Evolutionary conservation across 2,113 vertebrate genomes (phyloP), one percentile per base, ranked within the genome.

Genomic region (Centropristis striata): DNA sequence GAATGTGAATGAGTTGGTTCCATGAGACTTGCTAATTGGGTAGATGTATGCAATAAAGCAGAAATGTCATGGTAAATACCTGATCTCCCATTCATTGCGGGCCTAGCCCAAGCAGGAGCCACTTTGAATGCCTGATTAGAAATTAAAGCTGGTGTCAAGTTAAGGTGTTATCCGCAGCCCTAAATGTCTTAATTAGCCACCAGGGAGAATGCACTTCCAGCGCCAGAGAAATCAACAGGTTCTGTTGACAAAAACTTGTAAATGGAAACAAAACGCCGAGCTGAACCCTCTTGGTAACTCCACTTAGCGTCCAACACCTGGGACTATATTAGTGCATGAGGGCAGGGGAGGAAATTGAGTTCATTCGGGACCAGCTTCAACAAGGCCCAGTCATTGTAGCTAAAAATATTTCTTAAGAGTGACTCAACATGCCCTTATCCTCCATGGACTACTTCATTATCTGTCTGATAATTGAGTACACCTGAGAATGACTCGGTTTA

Each of bases 51-150:
- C 92, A 77, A 84, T 75, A 87, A 91, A 88, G 85, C 86, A 77
- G 78, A 84, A 61, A 84, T 84, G 84, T 76, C 76, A 83, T 73
- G 84, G 85, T 93, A 94, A 94, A 95, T 93, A 88, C 78, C 42
- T 78, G 80, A 90, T 92, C 89, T 86, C 55, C 86, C 86, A 94
- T 94, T 93, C 92, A 82, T 46, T 36, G 73, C 60, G 23, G 68
- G 72, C 75, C 59, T 25, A 36, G 83, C 73, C 63, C 59, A 63
- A 55, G 51, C 79, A 44, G 67, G 46, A 80, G 60, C 63, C 49
- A 58, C 73, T 82, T 50, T 61, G 94, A 95, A 95, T 94, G 61
- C 50, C 67, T 93, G 84, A 95, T 94, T 83, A 86, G 73, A 88
- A 90, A 94, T 96, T 93, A 94, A 90, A 82, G 63, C 73, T 78